These are phyloP conservation scores for Melanotaenia maccullochi DNA, from an alignment of 2,797 vertebrate genomes.

Conservation along the genomic window DNA sequence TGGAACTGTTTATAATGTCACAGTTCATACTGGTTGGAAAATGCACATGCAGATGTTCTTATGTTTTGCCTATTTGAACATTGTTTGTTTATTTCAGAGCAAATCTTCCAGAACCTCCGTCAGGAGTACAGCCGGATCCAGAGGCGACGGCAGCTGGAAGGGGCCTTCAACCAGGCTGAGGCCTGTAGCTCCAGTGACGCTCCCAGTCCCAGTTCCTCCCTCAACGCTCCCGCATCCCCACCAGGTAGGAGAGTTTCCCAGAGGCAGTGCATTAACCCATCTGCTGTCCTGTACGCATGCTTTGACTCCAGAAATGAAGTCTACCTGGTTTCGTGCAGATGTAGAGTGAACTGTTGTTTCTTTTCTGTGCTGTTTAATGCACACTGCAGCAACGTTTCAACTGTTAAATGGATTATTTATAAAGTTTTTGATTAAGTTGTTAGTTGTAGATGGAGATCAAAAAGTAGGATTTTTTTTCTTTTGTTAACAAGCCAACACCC, in stretches of 20 bases:
- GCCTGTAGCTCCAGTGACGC: slow-evolving; percentile 84
- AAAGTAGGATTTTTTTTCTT: neutral
- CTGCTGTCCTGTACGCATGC: neutral
- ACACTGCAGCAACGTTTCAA: neutral
- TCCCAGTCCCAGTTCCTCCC: slow-evolving; percentile 83
- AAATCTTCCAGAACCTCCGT: slow-evolving; percentile 94
- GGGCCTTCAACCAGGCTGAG: slow-evolving; percentile 90
- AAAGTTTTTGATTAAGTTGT: neutral
- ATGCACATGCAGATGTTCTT: neutral
- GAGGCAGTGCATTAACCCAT: neutral
- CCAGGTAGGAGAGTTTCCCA: slow-evolving; percentile 79
- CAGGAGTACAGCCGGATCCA: slow-evolving; percentile 94
- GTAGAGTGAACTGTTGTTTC: neutral
- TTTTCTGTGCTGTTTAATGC: neutral
- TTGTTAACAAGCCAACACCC: neutral
- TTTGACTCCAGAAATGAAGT: neutral
- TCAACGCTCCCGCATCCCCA: slow-evolving; percentile 88
- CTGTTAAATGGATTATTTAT: neutral
- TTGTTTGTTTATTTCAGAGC: slow-evolving; percentile 79
- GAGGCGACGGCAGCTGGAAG: slow-evolving; percentile 92
- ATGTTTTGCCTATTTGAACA: neutral
- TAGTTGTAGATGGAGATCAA: neutral
- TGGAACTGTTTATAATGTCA: neutral
- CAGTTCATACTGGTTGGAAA: neutral
- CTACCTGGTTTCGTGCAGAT: neutral